phyloP scores from a whole-genome alignment of 2,888 invertebrate species.

The Drosophila mayaguana region DNA sequence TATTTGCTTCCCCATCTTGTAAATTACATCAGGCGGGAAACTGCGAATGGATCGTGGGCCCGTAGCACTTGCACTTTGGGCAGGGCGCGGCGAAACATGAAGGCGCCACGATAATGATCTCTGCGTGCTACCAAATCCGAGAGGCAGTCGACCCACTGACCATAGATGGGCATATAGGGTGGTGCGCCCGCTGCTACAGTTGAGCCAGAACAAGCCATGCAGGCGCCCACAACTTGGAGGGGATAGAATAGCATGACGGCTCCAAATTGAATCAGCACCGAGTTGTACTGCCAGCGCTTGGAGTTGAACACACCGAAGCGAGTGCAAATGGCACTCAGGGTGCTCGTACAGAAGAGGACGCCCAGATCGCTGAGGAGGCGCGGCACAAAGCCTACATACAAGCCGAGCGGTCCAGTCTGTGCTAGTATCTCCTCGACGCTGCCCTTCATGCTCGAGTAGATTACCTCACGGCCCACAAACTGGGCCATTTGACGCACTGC shows the following conservation, averaged over 20 bases:
- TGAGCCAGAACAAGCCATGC: conserved; percentile 63
- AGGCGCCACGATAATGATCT: conserved; percentile 53
- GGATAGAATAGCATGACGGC: conserved; percentile 50
- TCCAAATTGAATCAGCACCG: conserved; percentile 46
- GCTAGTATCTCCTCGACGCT: conserved; percentile 21
- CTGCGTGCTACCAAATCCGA: conserved; percentile 52
- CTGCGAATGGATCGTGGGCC: conserved; percentile 7
- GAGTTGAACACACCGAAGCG: conserved; percentile 6
- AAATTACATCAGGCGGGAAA: conserved; percentile 7
- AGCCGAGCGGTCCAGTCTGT: conserved; percentile 32
- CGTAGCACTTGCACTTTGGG: conserved; percentile 36
- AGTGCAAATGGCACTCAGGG: conserved; percentile 17
- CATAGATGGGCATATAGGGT: conserved; percentile 64
- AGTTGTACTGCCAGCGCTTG: conserved; percentile 24
- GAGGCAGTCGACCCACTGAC: conserved; percentile 58
- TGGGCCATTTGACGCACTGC: conserved; percentile 65
- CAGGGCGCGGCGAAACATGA: conserved; percentile 52
- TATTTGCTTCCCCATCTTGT: background rate
- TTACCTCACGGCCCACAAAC: conserved; percentile 53
- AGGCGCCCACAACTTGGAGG: conserved; percentile 52
- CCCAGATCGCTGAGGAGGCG: conserved; percentile 49
- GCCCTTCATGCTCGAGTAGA: conserved; percentile 29
- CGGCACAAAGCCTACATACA: conserved; percentile 58
- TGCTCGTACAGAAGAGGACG: conserved; percentile 44
- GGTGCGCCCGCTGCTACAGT: conserved; percentile 55